Evolutionary conservation across 2,113 vertebrate genomes (phyloP).

Genomic region (Atrichornis clamosus): DNA sequence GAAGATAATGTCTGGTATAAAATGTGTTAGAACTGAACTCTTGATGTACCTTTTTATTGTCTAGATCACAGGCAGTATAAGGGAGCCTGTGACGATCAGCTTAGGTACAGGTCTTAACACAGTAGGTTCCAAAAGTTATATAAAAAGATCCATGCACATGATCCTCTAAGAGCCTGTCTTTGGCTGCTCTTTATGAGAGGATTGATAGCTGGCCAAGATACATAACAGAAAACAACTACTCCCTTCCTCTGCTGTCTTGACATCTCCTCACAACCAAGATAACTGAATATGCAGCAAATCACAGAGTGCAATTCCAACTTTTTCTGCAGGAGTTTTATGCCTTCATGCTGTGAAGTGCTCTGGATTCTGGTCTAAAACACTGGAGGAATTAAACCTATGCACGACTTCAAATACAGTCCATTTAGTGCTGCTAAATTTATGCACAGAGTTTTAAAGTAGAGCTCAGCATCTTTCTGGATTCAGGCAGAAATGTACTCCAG

Average conservation of each 20-base stretch:
- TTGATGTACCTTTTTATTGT: neutral
- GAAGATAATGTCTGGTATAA: neutral
- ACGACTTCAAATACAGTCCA: neutral
- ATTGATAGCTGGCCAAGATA: neutral
- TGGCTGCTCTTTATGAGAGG: neutral
- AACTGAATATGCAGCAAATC: neutral
- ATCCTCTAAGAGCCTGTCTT: neutral
- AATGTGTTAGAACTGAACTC: neutral
- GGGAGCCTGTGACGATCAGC: neutral
- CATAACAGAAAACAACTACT: neutral
- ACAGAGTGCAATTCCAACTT: neutral
- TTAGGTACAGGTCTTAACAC: neutral
- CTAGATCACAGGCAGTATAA: neutral
- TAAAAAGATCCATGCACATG: neutral
- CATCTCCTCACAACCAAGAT: neutral
- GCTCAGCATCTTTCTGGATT: neutral
- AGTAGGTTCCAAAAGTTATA: neutral
- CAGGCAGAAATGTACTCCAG: neutral
- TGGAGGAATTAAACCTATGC: neutral
- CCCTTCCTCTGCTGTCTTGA: rapidly evolving
- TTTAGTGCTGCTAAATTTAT: neutral
- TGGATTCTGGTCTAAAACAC: neutral
- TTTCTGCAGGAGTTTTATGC: neutral
- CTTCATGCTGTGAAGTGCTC: neutral
- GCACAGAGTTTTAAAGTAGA: neutral